Percentiles rank a stretch among this genome's conserved stretches.
Conservation (phyloP, 2,113 vertebrate species). For the Stigmatopora nigra region DNA sequence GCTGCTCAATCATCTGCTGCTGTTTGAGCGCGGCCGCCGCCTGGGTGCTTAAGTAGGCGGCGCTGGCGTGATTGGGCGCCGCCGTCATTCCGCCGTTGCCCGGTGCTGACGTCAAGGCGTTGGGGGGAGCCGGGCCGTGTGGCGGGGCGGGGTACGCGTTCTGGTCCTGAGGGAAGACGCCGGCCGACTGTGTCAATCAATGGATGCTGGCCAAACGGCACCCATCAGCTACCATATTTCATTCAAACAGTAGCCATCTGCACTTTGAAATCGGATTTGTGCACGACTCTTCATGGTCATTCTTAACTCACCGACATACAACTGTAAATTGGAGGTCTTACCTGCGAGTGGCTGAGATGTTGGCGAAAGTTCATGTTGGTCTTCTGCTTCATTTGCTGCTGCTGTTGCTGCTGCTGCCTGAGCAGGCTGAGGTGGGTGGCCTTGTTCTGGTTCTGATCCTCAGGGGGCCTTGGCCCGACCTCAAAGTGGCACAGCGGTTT, state of each 20-base stretch:
- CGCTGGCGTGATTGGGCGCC: constrained; percentile 73
- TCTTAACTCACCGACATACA: too few relatives aligned
- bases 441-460: constrained; percentile 72
- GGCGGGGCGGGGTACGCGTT: constrained; percentile 67
- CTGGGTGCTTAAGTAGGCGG: constrained; percentile 76
- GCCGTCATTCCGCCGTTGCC: constrained; percentile 67
- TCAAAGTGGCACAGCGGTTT: too few relatives aligned
- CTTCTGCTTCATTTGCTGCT: constrained; percentile 81
- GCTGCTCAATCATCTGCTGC: constrained; percentile 81
- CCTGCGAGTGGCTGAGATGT: constrained; percentile 79
- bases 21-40: constrained; percentile 78
- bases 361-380: constrained; percentile 74
- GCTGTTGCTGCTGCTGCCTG: constrained; percentile 76
- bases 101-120: constrained; percentile 68
- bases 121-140: constrained; percentile 68
- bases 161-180: constrained; percentile 74
- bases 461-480: constrained; percentile 37
- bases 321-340: constrained; percentile 42
- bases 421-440: constrained; percentile 73
- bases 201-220: too few relatives aligned
- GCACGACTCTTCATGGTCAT: too few relatives aligned
- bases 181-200: too few relatives aligned
- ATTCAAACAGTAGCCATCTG: too few relatives aligned
- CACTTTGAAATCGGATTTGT: too few relatives aligned
- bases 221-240: too few relatives aligned